Conservation (phyloP, 2,113 vertebrate species). For the Tor tambroides region DNA sequence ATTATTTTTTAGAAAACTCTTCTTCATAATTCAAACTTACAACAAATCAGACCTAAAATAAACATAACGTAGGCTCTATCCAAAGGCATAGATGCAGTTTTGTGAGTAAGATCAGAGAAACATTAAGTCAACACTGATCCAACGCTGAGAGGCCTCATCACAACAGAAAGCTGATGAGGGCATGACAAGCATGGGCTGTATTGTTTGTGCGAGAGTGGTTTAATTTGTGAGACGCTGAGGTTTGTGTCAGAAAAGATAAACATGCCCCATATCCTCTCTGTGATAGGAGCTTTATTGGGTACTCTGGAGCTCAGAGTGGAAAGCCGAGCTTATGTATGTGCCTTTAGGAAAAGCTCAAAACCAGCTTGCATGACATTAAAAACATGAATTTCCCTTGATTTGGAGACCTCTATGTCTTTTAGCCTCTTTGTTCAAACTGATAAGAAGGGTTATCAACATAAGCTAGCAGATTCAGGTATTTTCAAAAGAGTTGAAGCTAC, state of each 20-base stretch:
- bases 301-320: conserved; percentile 55
- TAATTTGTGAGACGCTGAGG: conserved; percentile 70
- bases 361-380: conserved; percentile 47
- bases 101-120: conserved; percentile 43
- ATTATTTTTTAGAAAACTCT: background rate
- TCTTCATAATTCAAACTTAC: background rate
- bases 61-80: background rate
- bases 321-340: conserved; percentile 56
- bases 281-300: conserved; percentile 73
- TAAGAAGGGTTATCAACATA: conserved; percentile 14
- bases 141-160: conserved; percentile 45
- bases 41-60: background rate
- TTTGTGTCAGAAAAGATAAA: conserved; percentile 74
- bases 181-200: conserved; percentile 66
- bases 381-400: conserved; percentile 40
- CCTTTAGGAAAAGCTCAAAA: conserved; percentile 47
- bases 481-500: background rate
- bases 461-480: background rate
- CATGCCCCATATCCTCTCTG: conserved; percentile 64
- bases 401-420: conserved; percentile 11
- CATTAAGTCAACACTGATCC: conserved; percentile 43
- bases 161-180: conserved; percentile 61
- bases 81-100: conserved; percentile 18
- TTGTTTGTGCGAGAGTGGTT: conserved; percentile 67
- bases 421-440: conserved; percentile 19